Evolutionary conservation across 2,797 vertebrate species (phyloP).

Genomic region (Psittacula echo): DNA sequence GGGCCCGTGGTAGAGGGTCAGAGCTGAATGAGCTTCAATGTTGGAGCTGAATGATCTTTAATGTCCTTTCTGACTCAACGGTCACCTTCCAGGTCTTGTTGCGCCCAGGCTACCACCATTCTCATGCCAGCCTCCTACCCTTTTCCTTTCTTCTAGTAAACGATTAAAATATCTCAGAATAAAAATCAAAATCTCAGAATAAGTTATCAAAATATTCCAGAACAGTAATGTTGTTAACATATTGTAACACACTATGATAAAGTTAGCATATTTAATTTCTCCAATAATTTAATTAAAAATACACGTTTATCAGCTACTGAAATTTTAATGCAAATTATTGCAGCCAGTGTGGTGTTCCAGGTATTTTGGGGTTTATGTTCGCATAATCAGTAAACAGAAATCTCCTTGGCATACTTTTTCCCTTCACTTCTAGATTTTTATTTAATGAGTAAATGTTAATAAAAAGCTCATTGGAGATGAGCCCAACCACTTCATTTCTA

Average conservation of each 20-base stretch:
- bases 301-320: too few relatives aligned
- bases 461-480: neutral
- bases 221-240: neutral
- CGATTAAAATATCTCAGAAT: neutral
- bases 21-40: neutral
- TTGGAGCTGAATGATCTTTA: neutral
- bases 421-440: neutral
- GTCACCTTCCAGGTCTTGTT: too few relatives aligned
- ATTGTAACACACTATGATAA: accelerated
- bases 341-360: neutral
- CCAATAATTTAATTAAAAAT: neutral
- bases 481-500: neutral
- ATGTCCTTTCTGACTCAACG: neutral
- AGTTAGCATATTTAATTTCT: neutral
- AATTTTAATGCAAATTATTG: neutral
- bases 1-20: neutral
- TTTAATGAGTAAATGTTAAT: neutral
- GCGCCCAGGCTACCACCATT: neutral
- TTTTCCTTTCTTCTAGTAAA: neutral
- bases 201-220: neutral
- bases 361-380: neutral
- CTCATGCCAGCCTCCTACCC: neutral
- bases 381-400: neutral
- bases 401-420: too few relatives aligned
- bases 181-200: neutral